Percentiles rank a stretch among this genome's conserved stretches.
Evolutionary conservation across 2,888 invertebrate species (phyloP).

Genomic region (Ametastegia equiseti): DNA sequence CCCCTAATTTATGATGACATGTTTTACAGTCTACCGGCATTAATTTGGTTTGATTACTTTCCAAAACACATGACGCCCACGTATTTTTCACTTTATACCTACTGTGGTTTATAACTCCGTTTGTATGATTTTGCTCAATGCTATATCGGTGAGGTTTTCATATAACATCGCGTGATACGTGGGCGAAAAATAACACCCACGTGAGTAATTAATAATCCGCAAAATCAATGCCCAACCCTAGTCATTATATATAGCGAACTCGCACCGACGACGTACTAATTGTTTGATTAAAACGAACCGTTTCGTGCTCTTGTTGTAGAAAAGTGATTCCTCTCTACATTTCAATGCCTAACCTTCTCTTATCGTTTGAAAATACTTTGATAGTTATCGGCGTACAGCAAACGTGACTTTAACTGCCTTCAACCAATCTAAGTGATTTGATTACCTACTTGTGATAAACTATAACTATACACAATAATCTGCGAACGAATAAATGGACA

Average conservation of each 20-base stretch:
- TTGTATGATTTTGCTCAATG: not conserved
- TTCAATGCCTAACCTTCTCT: not conserved
- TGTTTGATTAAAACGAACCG: conserved; percentile 4
- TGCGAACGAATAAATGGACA: no score
- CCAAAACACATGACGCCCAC: no score
- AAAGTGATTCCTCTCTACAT: not conserved
- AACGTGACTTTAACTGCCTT: no score
- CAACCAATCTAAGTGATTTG: not conserved
- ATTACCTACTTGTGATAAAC: no score
- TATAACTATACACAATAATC: no score
- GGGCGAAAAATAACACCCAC: conserved; percentile 28
- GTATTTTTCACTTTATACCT: not conserved
- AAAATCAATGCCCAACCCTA: conserved; percentile 38
- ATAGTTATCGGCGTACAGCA: not conserved
- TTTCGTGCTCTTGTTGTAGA: not conserved
- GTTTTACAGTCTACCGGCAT: not conserved
- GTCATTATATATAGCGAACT: conserved; percentile 1
- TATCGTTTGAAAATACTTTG: not conserved
- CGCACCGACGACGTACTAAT: not conserved
- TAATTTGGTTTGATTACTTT: not conserved
- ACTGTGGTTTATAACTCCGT: not conserved
- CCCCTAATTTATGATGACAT: not conserved
- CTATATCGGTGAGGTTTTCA: not conserved
- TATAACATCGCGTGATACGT: conserved; percentile 9
- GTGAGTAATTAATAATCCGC: conserved; percentile 34